Evolutionary conservation across 2,113 vertebrate genomes (phyloP).

Genomic region (Alethe castanea): DNA sequence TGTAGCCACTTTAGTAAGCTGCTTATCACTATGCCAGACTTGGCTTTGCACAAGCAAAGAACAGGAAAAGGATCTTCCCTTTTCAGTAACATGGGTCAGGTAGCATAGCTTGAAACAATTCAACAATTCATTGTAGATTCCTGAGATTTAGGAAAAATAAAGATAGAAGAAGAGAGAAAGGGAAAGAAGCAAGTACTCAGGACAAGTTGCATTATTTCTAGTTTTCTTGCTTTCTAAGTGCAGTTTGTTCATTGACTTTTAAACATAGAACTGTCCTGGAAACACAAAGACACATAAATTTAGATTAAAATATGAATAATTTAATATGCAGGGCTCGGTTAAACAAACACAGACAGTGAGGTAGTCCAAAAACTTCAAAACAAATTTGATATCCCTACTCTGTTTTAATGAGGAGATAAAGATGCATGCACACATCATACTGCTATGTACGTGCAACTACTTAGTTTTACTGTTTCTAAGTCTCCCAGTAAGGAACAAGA

Average conservation of each 20-base stretch:
- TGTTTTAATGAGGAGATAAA: neutral
- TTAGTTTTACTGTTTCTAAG: neutral
- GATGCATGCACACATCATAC: neutral
- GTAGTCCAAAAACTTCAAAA: neutral
- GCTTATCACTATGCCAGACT: neutral
- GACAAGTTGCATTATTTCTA: neutral
- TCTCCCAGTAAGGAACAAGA: neutral
- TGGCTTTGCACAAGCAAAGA: neutral
- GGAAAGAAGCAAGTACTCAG: neutral
- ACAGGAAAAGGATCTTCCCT: neutral
- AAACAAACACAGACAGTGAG: neutral
- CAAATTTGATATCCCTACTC: neutral
- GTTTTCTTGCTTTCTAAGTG: neutral
- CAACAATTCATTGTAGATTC: neutral
- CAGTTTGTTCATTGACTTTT: neutral
- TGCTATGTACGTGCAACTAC: neutral
- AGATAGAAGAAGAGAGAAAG: neutral
- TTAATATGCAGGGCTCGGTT: neutral
- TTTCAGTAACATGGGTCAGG: neutral
- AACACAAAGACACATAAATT: slow-evolving; percentile 17
- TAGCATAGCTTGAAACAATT: neutral
- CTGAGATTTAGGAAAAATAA: neutral
- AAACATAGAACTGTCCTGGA: neutral
- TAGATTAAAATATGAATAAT: slow-evolving; percentile 50
- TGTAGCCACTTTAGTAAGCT: neutral